These are phyloP conservation scores for Tretioscincus oriximinensis DNA, from an alignment of 2,113 vertebrate species.

Conservation along the genomic window DNA sequence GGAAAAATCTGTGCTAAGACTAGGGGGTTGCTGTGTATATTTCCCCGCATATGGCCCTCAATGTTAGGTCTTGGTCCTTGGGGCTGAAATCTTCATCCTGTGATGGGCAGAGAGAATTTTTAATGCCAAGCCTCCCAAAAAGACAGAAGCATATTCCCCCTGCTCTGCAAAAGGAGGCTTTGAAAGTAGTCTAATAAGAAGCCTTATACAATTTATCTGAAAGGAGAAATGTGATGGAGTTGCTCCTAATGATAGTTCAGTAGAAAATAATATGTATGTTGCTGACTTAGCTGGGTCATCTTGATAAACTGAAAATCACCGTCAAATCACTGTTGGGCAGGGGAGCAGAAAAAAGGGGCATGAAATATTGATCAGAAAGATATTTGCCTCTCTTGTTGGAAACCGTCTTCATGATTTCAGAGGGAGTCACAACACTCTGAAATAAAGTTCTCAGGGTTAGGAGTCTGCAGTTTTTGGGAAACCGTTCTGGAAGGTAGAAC, in stretches of 20 bases:
- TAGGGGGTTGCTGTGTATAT: not conserved
- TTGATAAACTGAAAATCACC: slow-evolving; percentile 41
- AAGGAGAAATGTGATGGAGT: slow-evolving; percentile 19
- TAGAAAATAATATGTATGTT: slow-evolving; percentile 48
- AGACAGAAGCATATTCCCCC: not conserved
- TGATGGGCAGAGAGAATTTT: not conserved
- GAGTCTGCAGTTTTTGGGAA: not conserved
- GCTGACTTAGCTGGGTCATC: slow-evolving; percentile 45
- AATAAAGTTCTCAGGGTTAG: slow-evolving; percentile 19
- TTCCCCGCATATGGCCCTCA: no score
- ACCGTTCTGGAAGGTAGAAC: slow-evolving; percentile 11
- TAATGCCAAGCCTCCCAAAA: not conserved
- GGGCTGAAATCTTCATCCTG: not conserved
- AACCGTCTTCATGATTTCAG: slow-evolving; percentile 51
- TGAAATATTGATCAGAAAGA: slow-evolving; percentile 70
- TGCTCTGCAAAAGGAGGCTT: not conserved
- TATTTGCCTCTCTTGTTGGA: slow-evolving; percentile 33
- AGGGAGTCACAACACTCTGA: slow-evolving; percentile 33
- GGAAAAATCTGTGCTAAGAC: not conserved
- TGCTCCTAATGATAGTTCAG: slow-evolving; percentile 58
- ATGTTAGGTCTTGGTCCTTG: not conserved
- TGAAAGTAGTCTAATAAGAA: slow-evolving; percentile 7
- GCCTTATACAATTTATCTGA: slow-evolving; percentile 31
- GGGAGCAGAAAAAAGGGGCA: slow-evolving; percentile 58
- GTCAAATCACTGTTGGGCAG: slow-evolving; percentile 9